A percentile compares a stretch with the other conserved stretches of the same genome.
Conservation (phyloP, 1,140 invertebrate species). For the Tachypleus tridentatus region DNA sequence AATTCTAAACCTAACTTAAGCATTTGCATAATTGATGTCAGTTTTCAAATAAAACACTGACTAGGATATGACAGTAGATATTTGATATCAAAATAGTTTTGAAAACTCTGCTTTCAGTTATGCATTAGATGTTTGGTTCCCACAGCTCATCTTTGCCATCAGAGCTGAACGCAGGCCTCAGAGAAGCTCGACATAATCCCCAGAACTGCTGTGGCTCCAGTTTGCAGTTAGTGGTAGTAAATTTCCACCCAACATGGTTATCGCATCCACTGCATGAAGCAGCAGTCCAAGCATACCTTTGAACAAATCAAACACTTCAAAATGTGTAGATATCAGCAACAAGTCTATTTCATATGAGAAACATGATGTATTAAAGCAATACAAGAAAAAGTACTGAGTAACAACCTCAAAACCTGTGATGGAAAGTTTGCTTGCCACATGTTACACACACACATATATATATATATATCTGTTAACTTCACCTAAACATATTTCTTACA, state of each 20-base stretch:
- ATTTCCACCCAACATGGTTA: conserved; percentile 65
- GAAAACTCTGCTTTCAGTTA: no score
- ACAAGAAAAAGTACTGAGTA: background rate
- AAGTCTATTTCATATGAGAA: background rate
- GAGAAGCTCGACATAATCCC: conserved; percentile 46
- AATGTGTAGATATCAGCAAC: conserved; percentile 17
- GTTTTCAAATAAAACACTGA: no score
- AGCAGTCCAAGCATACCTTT: conserved; percentile 66
- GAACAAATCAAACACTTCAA: conserved; percentile 21
- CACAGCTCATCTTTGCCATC: no score
- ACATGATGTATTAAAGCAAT: conserved; percentile 1
- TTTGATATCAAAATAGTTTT: no score
- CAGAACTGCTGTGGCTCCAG: conserved; percentile 55
- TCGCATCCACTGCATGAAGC: conserved; percentile 50
- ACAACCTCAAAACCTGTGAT: background rate
- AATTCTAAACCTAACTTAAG: no score
- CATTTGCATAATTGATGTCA: no score
- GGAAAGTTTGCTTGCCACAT: background rate
- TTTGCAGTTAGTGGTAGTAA: conserved; percentile 46
- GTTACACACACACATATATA: background rate
- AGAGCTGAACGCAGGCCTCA: conserved; percentile 22
- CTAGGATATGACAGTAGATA: no score
- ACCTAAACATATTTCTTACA: no score
- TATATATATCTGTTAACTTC: background rate
- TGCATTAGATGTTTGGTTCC: no score